Percentiles rank a stretch among this genome's conserved stretches.
Conservation (phyloP, 2,113 vertebrate genomes). For the Laterallus jamaicensis region DNA sequence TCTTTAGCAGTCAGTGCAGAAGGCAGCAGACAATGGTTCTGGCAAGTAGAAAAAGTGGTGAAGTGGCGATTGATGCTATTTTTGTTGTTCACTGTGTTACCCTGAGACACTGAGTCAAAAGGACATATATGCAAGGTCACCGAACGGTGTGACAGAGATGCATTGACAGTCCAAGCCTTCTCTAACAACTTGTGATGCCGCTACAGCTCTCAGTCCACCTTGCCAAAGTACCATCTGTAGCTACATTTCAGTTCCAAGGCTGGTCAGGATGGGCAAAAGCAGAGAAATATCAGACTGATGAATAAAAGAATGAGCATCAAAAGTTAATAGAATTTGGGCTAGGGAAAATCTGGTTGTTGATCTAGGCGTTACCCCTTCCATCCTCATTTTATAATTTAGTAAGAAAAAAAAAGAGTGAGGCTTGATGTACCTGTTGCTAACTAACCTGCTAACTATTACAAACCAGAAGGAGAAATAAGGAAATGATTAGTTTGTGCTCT, state of each 20-base stretch:
- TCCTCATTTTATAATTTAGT: background rate
- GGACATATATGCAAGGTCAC: background rate
- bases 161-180: background rate
- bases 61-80: background rate
- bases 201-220: background rate
- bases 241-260: background rate
- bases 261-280: background rate
- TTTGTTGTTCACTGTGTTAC: background rate
- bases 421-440: background rate
- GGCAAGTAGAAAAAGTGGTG: background rate
- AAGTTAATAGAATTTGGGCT: background rate
- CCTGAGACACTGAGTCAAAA: background rate
- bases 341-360: background rate
- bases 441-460: background rate
- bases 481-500: background rate
- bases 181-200: background rate
- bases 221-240: background rate
- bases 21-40: background rate
- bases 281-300: background rate
- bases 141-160: background rate
- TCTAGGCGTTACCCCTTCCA: background rate
- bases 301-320: background rate
- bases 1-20: background rate
- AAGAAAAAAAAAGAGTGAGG: background rate
- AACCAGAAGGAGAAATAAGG: background rate